Evolutionary conservation across 1,140 invertebrate genomes (phyloP).

Genomic region (Subanguina moxae): DNA sequence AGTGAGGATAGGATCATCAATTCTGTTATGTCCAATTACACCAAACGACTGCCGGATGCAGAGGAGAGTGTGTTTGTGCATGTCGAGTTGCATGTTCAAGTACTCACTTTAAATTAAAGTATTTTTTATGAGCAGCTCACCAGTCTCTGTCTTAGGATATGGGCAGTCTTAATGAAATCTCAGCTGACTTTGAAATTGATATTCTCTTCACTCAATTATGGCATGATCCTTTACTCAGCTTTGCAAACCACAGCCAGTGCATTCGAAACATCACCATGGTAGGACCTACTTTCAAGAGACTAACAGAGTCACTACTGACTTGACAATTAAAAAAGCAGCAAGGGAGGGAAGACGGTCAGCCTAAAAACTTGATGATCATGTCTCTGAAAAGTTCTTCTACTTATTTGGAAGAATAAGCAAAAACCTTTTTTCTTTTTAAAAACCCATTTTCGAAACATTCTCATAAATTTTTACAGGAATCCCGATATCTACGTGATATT

Average conservation of each 20-base stretch:
- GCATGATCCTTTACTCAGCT: conserved; percentile 52
- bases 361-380: too few relatives aligned
- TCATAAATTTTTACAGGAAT: conserved; percentile 25
- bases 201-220: conserved; percentile 59
- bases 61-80: conserved; percentile 52
- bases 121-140: neutral
- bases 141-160: conserved; percentile 47
- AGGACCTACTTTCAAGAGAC: neutral
- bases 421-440: too few relatives aligned
- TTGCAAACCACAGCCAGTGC: conserved; percentile 53
- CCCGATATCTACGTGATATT: conserved; percentile 46
- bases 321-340: too few relatives aligned
- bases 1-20: conserved; percentile 50
- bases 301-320: too few relatives aligned
- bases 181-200: conserved; percentile 58
- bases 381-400: too few relatives aligned
- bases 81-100: conserved; percentile 55
- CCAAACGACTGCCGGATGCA: conserved; percentile 54
- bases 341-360: too few relatives aligned
- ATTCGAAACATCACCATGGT: conserved; percentile 58
- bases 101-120: conserved; percentile 3
- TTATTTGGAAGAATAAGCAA: too few relatives aligned
- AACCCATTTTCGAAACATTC: too few relatives aligned
- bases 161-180: conserved; percentile 54
- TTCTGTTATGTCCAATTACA: conserved; percentile 53